These are phyloP conservation scores for Harpalus rubripes DNA, from an alignment of 2,888 invertebrate species.

Conservation along the genomic window DNA sequence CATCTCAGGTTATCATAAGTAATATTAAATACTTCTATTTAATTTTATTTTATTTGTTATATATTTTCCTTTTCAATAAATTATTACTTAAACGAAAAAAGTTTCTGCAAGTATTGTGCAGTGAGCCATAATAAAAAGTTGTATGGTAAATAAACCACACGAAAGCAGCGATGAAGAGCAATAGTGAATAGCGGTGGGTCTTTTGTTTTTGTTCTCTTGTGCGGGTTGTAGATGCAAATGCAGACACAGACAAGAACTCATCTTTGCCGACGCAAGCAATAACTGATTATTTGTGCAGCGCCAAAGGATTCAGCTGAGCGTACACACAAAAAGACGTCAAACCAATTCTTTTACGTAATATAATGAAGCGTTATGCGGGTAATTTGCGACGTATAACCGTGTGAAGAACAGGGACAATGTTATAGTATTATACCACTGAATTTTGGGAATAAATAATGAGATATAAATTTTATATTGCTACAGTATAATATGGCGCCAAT, in stretches of 20 bases:
- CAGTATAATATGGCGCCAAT: too few species aligned
- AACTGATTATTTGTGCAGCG: constrained; percentile 44
- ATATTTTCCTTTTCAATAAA: background rate
- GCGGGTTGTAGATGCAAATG: constrained; percentile 31
- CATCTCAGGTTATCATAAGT: too few species aligned
- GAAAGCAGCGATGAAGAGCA: constrained; percentile 4
- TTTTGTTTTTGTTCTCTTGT: constrained; percentile 19
- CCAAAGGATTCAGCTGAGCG: constrained; percentile 34
- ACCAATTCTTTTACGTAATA: constrained; percentile 36
- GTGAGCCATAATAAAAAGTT: background rate
- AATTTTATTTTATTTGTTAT: background rate
- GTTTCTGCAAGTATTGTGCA: background rate
- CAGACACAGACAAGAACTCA: constrained; percentile 28
- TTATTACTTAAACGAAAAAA: background rate
- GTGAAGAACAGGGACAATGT: background rate
- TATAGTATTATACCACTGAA: background rate
- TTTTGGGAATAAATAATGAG: too few species aligned
- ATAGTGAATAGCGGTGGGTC: background rate
- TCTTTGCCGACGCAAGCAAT: constrained; percentile 44
- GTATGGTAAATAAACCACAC: constrained; percentile 1
- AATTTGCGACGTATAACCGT: constrained; percentile 15
- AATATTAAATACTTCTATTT: too few species aligned
- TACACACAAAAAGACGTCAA: constrained; percentile 41
- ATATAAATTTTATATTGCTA: too few species aligned
- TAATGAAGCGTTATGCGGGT: constrained; percentile 19